phyloP scores from a whole-genome alignment of 2,797 vertebrate species.

The Yasuhikotakia modesta region DNA sequence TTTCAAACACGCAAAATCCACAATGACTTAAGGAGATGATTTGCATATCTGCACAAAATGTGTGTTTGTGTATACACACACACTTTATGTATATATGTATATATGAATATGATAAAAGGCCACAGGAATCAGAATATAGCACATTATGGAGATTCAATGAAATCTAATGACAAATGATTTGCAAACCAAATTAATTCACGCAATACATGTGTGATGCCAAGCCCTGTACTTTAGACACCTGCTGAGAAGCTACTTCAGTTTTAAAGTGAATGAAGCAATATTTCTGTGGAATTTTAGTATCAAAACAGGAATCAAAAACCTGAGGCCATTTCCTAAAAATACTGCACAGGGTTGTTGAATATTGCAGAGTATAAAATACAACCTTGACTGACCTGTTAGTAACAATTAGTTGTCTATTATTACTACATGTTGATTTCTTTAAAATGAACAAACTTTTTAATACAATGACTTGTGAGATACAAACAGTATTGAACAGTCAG shows the following conservation, averaged over 20 bases:
- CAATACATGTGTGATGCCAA: constrained; percentile 17
- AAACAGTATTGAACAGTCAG: constrained; percentile 84
- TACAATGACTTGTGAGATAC: constrained; percentile 74
- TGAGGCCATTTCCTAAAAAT: constrained; percentile 75
- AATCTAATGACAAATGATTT: constrained; percentile 60
- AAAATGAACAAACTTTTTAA: constrained; percentile 64
- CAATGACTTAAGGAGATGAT: constrained; percentile 68
- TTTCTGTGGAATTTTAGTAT: constrained; percentile 71
- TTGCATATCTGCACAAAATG: constrained; percentile 80
- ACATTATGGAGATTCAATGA: constrained; percentile 70
- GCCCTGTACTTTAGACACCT: constrained; percentile 64
- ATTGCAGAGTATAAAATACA: constrained; percentile 81
- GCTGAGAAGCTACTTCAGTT: constrained; percentile 69
- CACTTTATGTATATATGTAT: constrained; percentile 60
- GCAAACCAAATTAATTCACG: constrained; percentile 34
- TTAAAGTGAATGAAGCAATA: constrained; percentile 64
- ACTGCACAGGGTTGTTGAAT: constrained; percentile 75
- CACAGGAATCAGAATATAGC: constrained; percentile 74
- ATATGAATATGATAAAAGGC: constrained; percentile 72
- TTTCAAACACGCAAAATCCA: constrained; percentile 68
- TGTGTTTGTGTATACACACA: no score
- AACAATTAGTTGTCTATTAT: constrained; percentile 68
- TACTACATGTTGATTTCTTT: constrained; percentile 71
- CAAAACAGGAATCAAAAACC: constrained; percentile 73
- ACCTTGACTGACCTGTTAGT: constrained; percentile 74